Evolutionary conservation across 1,140 invertebrate species (phyloP).

Genomic region (Planococcus citri): DNA sequence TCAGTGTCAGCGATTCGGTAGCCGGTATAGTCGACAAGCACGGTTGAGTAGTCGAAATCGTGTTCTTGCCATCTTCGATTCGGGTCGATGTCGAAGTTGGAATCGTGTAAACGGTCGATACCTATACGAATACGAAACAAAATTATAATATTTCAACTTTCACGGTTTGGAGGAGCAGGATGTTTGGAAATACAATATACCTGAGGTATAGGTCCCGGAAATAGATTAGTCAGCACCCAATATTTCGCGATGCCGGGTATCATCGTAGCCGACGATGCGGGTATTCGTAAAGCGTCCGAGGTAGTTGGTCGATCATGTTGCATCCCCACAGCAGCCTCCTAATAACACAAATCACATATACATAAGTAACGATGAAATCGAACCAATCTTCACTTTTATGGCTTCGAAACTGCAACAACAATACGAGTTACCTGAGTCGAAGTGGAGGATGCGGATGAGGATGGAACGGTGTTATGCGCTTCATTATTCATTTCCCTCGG

Average conservation of each 20-base stretch:
- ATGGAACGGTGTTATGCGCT: conserved; percentile 5
- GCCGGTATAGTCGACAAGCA: not conserved
- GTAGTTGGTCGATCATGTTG: not conserved
- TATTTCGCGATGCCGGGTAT: conserved; percentile 40
- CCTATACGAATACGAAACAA: not conserved
- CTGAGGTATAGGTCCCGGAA: conserved; percentile 47
- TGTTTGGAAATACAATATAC: conserved; percentile 34
- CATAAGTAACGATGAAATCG: too few relatives aligned
- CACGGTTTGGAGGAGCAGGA: not conserved
- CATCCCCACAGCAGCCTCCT: conserved; percentile 19
- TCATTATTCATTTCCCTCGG: conserved; percentile 10
- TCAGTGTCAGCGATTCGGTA: conserved; percentile 23
- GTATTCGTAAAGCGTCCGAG: not conserved
- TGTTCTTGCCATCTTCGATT: not conserved
- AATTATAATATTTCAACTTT: too few relatives aligned
- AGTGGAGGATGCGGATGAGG: conserved; percentile 10
- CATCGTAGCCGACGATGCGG: not conserved
- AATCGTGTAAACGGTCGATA: not conserved
- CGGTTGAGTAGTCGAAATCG: not conserved
- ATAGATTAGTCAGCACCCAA: conserved; percentile 51
- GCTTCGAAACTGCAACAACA: too few relatives aligned
- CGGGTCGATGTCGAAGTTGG: not conserved
- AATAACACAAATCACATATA: not conserved
- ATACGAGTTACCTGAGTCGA: not conserved
- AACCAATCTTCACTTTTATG: too few relatives aligned